A percentile compares a stretch with the other conserved stretches of the same genome.
phyloP scores from a whole-genome alignment of 2,113 vertebrate genomes.

The Dinomys branickii region DNA sequence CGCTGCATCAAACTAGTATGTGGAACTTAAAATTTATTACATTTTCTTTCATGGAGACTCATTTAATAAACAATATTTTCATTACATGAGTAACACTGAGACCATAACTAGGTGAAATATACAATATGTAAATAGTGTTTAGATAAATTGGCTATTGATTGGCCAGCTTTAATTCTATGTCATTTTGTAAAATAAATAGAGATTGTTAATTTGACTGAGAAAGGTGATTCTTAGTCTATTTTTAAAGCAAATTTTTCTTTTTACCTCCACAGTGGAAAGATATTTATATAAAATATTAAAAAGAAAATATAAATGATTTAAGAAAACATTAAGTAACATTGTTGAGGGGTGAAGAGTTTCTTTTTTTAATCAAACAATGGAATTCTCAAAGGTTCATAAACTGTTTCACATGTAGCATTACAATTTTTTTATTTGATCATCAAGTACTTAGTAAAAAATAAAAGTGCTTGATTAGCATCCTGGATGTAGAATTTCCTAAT shows the following conservation, averaged over 20 bases:
- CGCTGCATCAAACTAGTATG: slow-evolving; percentile 47
- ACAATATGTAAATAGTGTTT: slow-evolving; percentile 65
- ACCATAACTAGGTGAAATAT: slow-evolving; percentile 60
- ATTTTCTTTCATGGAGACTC: slow-evolving; percentile 41
- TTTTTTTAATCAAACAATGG: not conserved
- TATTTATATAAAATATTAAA: not conserved
- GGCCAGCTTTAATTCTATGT: slow-evolving; percentile 65
- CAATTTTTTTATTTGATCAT: not conserved
- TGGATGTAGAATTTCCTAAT: not conserved
- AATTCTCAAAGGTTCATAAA: not conserved
- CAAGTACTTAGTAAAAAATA: not conserved
- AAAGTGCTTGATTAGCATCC: not conserved
- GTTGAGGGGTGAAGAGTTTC: not conserved
- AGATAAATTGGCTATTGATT: slow-evolving; percentile 50
- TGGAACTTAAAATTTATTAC: slow-evolving; percentile 60
- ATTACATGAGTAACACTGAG: slow-evolving; percentile 14
- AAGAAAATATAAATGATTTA: not conserved
- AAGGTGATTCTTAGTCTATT: not conserved
- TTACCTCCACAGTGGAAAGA: not conserved
- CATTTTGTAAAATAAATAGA: slow-evolving; percentile 52
- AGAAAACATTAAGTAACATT: not conserved
- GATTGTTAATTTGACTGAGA: slow-evolving; percentile 28
- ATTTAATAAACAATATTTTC: slow-evolving; percentile 67
- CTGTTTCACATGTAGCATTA: not conserved
- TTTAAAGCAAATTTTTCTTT: not conserved